Evolutionary conservation across 2,888 invertebrate genomes (phyloP).

Genomic region (Leptinotarsa peninsularis): DNA sequence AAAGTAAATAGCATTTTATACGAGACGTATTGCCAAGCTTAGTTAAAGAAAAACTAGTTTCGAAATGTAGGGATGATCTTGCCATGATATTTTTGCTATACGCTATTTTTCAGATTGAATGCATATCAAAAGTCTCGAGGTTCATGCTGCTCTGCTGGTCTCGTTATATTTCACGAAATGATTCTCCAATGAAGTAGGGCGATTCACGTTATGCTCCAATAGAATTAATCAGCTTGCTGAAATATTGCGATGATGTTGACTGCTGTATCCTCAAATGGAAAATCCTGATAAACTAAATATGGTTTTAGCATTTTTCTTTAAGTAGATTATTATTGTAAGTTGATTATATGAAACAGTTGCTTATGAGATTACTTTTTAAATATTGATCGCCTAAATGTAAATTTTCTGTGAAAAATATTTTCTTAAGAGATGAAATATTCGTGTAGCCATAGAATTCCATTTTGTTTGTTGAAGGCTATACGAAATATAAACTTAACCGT

Average conservation of each 20-base stretch:
- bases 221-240: not conserved
- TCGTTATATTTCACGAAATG: not conserved
- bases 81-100: conserved; percentile 56
- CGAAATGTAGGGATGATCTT: conserved; percentile 43
- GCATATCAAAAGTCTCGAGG: conserved; percentile 52
- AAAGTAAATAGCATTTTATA: conserved; percentile 43
- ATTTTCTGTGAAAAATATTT: conserved; percentile 35
- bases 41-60: conserved; percentile 53
- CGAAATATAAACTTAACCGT: conserved; percentile 29
- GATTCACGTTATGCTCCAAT: not conserved
- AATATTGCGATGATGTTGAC: not conserved
- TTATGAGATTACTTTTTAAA: conserved; percentile 48
- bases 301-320: conserved; percentile 9
- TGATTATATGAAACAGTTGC: conserved; percentile 42
- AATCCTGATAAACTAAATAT: conserved; percentile 8
- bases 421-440: conserved; percentile 33
- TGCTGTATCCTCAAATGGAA: not conserved
- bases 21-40: conserved; percentile 61
- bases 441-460: conserved; percentile 37
- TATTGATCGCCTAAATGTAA: conserved; percentile 50
- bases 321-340: conserved; percentile 3
- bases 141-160: not conserved
- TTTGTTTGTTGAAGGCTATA: conserved; percentile 29
- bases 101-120: conserved; percentile 51
- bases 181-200: not conserved